phyloP scores from a whole-genome alignment of 2,797 vertebrate species.

The Alfaro cultratus region DNA sequence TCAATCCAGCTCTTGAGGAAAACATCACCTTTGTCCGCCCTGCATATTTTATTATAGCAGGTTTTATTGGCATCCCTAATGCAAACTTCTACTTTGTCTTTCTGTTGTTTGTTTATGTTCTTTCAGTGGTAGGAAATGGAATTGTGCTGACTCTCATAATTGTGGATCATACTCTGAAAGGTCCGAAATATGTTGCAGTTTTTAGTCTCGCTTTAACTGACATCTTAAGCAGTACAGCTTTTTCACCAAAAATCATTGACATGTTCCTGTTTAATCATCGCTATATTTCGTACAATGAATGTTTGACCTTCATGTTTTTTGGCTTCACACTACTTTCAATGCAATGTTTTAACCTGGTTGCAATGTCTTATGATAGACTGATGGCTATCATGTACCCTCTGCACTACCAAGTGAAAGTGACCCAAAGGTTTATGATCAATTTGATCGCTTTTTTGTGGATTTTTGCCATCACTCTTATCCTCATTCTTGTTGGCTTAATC shows the following conservation, averaged over 20 bases:
- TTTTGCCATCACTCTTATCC: background rate
- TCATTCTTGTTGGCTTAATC: slow-evolving; percentile 43
- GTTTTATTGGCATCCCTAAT: slow-evolving; percentile 42
- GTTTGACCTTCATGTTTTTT: slow-evolving; percentile 52
- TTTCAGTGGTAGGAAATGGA: slow-evolving; percentile 55
- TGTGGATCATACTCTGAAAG: slow-evolving; percentile 48
- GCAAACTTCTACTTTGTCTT: slow-evolving; percentile 54
- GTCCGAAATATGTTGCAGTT: slow-evolving; percentile 61
- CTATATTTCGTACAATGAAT: slow-evolving; percentile 43
- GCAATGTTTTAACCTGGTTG: slow-evolving; percentile 63
- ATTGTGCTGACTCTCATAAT: slow-evolving; percentile 55
- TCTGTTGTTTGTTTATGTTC: slow-evolving; percentile 48
- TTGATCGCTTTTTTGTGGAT: slow-evolving; percentile 45
- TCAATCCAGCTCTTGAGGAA: slow-evolving; percentile 49
- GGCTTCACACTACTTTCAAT: slow-evolving; percentile 41
- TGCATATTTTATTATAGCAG: slow-evolving; percentile 48
- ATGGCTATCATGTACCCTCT: slow-evolving; percentile 70
- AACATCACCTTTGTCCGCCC: slow-evolving; percentile 62
- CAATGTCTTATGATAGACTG: slow-evolving; percentile 65
- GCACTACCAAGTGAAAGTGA: slow-evolving; percentile 59
- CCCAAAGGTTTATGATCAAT: slow-evolving; percentile 50
- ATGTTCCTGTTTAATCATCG: slow-evolving; percentile 48
- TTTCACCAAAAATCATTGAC: slow-evolving; percentile 63
- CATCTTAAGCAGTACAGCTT: slow-evolving; percentile 40
- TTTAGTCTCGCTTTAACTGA: slow-evolving; percentile 63